Evolutionary conservation across 2,113 vertebrate genomes (phyloP).

Genomic region (Puffinus mauretanicus): DNA sequence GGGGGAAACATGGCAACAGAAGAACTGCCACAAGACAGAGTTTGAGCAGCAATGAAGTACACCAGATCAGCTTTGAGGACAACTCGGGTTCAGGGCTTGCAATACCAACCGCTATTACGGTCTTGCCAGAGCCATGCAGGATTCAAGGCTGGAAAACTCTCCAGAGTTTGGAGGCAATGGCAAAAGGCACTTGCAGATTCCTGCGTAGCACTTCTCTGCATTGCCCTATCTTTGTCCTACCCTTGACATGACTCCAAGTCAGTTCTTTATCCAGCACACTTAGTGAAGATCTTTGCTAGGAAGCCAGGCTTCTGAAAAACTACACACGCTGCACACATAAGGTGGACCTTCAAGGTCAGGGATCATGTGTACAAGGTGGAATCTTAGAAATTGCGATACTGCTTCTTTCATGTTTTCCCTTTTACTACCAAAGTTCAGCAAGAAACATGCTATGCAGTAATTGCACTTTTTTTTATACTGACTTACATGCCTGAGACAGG

Average conservation of each 20-base stretch:
- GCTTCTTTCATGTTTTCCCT: neutral
- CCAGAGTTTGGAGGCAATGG: fast-evolving
- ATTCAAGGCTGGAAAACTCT: neutral
- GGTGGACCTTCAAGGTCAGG: neutral
- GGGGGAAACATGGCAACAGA: fast-evolving
- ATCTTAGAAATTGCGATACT: fast-evolving
- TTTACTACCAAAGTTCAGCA: neutral
- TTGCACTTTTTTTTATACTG: fast-evolving
- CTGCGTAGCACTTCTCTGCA: neutral
- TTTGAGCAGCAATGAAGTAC: fast-evolving
- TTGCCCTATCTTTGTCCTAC: neutral
- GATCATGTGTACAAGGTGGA: fast-evolving
- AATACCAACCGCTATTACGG: fast-evolving
- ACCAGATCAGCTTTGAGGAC: neutral
- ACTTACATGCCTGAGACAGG: neutral
- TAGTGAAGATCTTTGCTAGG: neutral
- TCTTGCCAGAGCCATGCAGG: fast-evolving
- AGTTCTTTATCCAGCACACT: neutral
- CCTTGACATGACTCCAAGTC: neutral
- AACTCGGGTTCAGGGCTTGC: neutral
- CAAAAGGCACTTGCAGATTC: neutral
- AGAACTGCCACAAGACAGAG: neutral
- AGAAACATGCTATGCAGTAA: neutral
- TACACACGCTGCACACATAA: fast-evolving
- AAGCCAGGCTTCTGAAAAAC: neutral